Evolutionary conservation across 2,113 vertebrate species (phyloP).

Genomic region (Cochlearius cochlearius): DNA sequence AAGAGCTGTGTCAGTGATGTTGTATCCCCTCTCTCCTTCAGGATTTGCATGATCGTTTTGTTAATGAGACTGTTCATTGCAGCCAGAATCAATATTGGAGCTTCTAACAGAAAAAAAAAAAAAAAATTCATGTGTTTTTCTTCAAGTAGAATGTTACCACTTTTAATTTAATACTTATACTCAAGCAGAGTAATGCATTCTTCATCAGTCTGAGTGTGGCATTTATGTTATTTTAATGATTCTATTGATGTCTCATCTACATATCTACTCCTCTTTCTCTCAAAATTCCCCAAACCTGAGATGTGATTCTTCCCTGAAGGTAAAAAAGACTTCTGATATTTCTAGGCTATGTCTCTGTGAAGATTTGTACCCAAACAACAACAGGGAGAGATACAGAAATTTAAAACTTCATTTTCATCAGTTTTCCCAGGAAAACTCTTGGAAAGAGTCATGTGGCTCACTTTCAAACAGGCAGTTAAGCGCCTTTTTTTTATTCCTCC

Average conservation of each 20-base stretch:
- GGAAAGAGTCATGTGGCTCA: background rate
- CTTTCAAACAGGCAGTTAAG: background rate
- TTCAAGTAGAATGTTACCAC: background rate
- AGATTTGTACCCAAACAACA: background rate
- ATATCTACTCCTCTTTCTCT: background rate
- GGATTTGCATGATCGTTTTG: background rate
- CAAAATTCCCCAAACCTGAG: background rate
- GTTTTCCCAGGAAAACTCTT: background rate
- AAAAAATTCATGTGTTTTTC: fast-evolving
- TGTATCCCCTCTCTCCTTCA: background rate
- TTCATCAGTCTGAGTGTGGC: background rate
- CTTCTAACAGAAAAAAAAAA: background rate
- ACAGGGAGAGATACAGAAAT: fast-evolving
- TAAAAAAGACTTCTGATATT: background rate
- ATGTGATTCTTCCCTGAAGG: background rate
- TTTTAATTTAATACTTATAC: background rate
- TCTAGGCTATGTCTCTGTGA: background rate
- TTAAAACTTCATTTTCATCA: background rate
- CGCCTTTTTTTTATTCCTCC: background rate
- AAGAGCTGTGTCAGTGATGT: background rate
- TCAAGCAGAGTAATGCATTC: background rate
- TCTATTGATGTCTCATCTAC: background rate
- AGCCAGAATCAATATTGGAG: background rate
- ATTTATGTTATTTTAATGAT: background rate
- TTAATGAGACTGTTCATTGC: background rate